These are phyloP conservation scores for Nothoprocta perdicaria DNA, from an alignment of 2,113 vertebrate species.

Conservation along the genomic window DNA sequence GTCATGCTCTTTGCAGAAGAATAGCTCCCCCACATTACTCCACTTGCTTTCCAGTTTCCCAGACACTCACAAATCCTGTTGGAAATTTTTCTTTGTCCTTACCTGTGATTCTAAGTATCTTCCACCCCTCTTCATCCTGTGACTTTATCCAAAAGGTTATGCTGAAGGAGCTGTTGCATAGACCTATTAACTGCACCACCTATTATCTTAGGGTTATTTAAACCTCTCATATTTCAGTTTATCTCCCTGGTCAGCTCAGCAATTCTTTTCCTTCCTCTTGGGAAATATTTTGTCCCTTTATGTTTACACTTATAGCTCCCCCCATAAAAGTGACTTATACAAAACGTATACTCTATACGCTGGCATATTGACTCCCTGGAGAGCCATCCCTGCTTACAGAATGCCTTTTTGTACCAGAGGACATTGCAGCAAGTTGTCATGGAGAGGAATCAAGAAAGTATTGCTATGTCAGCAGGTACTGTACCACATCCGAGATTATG, in stretches of 20 bases:
- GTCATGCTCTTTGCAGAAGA: not conserved
- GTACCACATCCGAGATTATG: not conserved
- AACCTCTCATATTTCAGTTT: not conserved
- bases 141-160: not conserved
- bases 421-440: constrained; percentile 45
- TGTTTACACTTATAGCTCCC: not conserved
- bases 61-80: not conserved
- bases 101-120: not conserved
- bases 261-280: not conserved
- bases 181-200: not conserved
- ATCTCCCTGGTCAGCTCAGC: not conserved
- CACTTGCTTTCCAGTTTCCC: not conserved
- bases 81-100: not conserved
- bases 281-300: not conserved
- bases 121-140: not conserved
- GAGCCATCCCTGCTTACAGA: not conserved
- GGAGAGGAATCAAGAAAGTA: constrained; percentile 52
- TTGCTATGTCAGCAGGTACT: not conserved
- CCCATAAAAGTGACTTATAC: rapidly evolving
- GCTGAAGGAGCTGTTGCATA: not conserved
- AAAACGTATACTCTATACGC: not conserved
- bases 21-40: not conserved
- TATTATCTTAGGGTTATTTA: not conserved
- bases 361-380: rapidly evolving
- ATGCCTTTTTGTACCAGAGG: not conserved